phyloP scores from a whole-genome alignment of 2,888 invertebrate genomes.

The Hermaeophaga mercurialis region DNA sequence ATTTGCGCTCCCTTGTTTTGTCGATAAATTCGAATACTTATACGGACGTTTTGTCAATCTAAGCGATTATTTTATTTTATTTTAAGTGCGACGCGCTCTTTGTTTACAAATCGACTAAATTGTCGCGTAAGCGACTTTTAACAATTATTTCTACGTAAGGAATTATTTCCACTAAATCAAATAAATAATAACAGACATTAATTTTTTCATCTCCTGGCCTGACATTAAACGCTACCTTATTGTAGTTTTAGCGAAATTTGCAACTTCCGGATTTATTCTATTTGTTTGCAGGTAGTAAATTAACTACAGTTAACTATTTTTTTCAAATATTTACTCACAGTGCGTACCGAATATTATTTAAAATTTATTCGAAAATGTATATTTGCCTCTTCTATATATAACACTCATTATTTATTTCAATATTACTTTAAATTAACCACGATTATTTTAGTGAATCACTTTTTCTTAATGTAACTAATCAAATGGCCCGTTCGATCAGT shows the following conservation, averaged over 20 bases:
- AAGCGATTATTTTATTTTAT: too few species aligned
- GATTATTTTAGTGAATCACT: too few species aligned
- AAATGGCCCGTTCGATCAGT: too few species aligned
- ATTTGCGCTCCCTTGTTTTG: slow-evolving; percentile 18
- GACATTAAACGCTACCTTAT: not conserved
- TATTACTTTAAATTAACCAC: too few species aligned
- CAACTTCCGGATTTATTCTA: not conserved
- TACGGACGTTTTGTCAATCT: slow-evolving; percentile 10
- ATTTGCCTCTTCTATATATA: too few species aligned
- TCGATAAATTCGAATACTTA: slow-evolving; percentile 19
- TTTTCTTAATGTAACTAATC: too few species aligned
- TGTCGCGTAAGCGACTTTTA: not conserved
- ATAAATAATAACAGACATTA: not conserved
- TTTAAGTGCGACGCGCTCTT: slow-evolving; percentile 5
- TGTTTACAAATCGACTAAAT: slow-evolving; percentile 9
- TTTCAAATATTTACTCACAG: too few species aligned
- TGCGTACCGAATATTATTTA: too few species aligned
- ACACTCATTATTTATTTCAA: too few species aligned
- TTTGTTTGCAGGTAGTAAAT: too few species aligned
- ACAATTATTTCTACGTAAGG: not conserved
- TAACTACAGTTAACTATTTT: too few species aligned
- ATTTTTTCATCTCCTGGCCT: slow-evolving; percentile 5
- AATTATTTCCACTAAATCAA: slow-evolving; percentile 2
- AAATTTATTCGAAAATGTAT: too few species aligned
- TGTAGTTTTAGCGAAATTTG: slow-evolving; percentile 4